Evolutionary conservation across 2,888 invertebrate species (phyloP).

Genomic region (Syrista parreyssii): DNA sequence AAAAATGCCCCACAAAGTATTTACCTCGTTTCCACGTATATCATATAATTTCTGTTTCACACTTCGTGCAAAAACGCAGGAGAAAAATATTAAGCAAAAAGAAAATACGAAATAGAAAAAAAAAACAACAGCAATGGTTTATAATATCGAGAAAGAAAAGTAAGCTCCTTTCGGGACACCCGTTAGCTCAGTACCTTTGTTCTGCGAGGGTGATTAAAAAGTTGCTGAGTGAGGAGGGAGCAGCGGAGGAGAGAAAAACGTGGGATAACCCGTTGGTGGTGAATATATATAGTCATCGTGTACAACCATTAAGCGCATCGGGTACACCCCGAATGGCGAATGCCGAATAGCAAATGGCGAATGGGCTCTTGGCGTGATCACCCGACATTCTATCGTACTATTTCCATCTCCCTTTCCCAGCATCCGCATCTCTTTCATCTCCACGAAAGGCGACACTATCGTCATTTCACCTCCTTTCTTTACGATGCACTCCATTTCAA

Average conservation of each 20-base stretch:
- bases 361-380: slow-evolving; percentile 42
- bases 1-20: neutral
- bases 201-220: slow-evolving; percentile 56
- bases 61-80: neutral
- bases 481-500: slow-evolving; percentile 12
- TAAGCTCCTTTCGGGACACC: slow-evolving; percentile 28
- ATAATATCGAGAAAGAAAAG: neutral
- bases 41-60: neutral
- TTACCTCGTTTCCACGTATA: neutral
- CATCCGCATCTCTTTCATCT: slow-evolving; percentile 22
- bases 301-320: slow-evolving; percentile 45
- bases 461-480: slow-evolving; percentile 14
- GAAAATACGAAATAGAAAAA: neutral
- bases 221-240: slow-evolving; percentile 41
- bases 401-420: slow-evolving; percentile 20
- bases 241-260: slow-evolving; percentile 35
- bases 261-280: slow-evolving; percentile 40
- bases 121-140: neutral
- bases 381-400: slow-evolving; percentile 21
- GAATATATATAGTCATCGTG: slow-evolving; percentile 29
- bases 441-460: slow-evolving; percentile 5
- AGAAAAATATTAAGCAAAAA: neutral
- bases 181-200: slow-evolving; percentile 48
- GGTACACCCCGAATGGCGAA: slow-evolving; percentile 29
- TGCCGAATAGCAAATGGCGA: slow-evolving; percentile 22